Conservation (phyloP, 2,113 vertebrate genomes). For the Drymodes brunneopygia region DNA sequence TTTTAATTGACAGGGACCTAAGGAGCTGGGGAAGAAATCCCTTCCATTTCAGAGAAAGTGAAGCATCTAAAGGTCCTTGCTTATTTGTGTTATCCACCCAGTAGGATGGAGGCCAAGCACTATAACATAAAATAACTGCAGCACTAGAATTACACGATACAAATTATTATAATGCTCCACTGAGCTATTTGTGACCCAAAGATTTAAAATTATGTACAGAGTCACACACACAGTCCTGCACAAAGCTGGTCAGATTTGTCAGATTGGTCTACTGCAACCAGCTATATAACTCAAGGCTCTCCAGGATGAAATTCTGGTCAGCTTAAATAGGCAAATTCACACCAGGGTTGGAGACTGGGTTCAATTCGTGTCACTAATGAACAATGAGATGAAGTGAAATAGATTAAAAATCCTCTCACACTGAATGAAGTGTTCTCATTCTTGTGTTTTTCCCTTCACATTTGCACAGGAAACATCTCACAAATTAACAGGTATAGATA, state of each 20-base stretch:
- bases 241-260: not conserved
- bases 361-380: not conserved
- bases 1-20: not conserved
- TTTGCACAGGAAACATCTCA: not conserved
- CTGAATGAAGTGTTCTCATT: not conserved
- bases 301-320: not conserved
- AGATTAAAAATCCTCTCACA: not conserved
- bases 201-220: not conserved
- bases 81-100: not conserved
- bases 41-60: not conserved
- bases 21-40: not conserved
- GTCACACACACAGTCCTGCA: not conserved
- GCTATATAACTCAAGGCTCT: not conserved
- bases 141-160: not conserved
- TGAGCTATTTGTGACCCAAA: not conserved
- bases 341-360: not conserved
- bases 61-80: not conserved
- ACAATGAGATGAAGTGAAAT: not conserved
- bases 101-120: fast-evolving
- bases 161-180: not conserved
- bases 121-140: not conserved
- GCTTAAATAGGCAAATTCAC: not conserved
- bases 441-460: not conserved
- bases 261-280: not conserved
- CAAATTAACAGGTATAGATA: not conserved